These are phyloP conservation scores for Vulpes ferrilata DNA, from an alignment of 2,113 vertebrate species.

Conservation along the genomic window DNA sequence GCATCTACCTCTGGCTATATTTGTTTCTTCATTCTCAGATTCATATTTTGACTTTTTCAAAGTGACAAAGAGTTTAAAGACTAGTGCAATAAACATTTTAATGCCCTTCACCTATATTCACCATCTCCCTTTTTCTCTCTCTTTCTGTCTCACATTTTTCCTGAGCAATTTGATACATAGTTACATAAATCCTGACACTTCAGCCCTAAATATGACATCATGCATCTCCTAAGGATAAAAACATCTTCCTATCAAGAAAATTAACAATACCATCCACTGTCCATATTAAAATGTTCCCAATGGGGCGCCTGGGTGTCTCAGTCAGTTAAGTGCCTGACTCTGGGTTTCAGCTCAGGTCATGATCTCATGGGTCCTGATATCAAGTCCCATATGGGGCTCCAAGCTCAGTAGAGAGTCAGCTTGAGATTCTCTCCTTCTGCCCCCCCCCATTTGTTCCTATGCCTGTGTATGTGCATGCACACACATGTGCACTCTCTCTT, in stretches of 20 bases:
- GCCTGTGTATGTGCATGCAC: too few relatives aligned
- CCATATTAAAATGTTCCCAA: background rate
- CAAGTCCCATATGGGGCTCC: background rate
- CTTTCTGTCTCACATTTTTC: background rate
- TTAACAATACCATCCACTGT: background rate
- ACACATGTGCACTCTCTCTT: too few relatives aligned
- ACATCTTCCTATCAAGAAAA: background rate
- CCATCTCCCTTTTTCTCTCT: background rate
- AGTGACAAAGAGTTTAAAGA: background rate
- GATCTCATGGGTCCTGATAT: background rate
- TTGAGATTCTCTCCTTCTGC: background rate
- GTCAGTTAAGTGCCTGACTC: background rate
- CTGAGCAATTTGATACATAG: background rate
- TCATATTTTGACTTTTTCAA: conserved; percentile 4
- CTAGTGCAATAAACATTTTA: background rate
- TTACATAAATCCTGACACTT: background rate
- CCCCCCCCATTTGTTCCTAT: background rate
- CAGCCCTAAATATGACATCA: background rate
- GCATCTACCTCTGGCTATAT: background rate
- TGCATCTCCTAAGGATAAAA: background rate
- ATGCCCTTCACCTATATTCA: background rate
- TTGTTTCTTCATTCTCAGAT: background rate
- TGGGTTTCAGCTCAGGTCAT: background rate
- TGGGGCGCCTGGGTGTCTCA: background rate
- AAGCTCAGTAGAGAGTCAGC: background rate